A percentile compares a stretch with the other conserved stretches of the same genome.
Evolutionary conservation across 2,113 vertebrate genomes (phyloP).

Genomic region (Bos taurus): DNA sequence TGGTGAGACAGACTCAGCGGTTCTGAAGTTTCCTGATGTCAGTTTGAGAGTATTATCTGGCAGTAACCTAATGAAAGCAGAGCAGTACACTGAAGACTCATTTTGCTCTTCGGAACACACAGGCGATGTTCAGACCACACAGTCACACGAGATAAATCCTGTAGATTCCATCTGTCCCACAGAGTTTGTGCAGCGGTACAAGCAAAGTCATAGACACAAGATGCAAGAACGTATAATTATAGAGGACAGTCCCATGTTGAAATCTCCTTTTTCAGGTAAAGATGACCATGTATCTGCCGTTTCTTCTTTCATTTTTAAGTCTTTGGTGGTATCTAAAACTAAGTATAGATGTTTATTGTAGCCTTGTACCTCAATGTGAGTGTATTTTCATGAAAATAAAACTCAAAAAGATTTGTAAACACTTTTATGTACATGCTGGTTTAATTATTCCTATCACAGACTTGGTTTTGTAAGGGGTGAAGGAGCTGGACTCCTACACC

Average conservation of each 20-base stretch:
- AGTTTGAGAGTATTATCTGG: constrained; percentile 69
- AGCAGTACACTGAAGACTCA: constrained; percentile 18
- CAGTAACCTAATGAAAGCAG: constrained; percentile 41
- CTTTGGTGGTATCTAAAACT: not conserved
- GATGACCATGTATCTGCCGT: not conserved
- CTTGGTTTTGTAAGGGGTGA: not conserved
- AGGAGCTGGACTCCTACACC: not conserved
- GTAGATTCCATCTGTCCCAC: constrained; percentile 73
- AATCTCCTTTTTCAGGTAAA: constrained; percentile 84
- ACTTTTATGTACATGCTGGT: not conserved
- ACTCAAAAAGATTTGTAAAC: not conserved
- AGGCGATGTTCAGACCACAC: constrained; percentile 35
- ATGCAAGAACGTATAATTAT: constrained; percentile 1
- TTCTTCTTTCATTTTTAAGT: not conserved
- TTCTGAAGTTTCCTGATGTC: constrained; percentile 44
- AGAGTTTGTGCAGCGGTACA: constrained; percentile 80
- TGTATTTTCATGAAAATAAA: not conserved
- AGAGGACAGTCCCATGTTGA: constrained; percentile 82
- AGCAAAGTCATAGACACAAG: constrained; percentile 81
- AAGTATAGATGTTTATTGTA: not conserved
- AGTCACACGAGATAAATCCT: constrained; percentile 68
- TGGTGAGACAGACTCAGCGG: constrained; percentile 43
- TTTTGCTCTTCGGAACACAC: constrained; percentile 29
- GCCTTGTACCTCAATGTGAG: not conserved
- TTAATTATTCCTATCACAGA: constrained; percentile 11